Evolutionary conservation across 1,140 invertebrate species (phyloP).

Genomic region (Calosoma granatense): DNA sequence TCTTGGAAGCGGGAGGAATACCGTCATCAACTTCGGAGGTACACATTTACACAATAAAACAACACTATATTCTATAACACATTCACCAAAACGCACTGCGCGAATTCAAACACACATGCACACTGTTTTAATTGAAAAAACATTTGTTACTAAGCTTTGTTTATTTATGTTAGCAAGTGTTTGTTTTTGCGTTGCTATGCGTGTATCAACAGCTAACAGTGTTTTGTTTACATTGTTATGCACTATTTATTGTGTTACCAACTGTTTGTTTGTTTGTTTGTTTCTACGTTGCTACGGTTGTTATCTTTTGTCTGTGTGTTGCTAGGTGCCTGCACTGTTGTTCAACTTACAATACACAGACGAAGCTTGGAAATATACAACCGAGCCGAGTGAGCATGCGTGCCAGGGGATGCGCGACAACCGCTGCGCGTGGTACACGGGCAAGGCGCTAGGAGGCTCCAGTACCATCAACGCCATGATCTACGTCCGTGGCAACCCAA

Average conservation of each 20-base stretch:
- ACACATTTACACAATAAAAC: not conserved
- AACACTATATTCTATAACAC: not conserved
- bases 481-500: constrained; percentile 68
- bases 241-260: not conserved
- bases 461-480: constrained; percentile 80
- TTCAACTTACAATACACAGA: constrained; percentile 37
- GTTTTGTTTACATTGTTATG: not conserved
- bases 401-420: constrained; percentile 41
- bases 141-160: not conserved
- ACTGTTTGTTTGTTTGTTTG: too few relatives aligned
- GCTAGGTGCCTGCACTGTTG: constrained; percentile 40
- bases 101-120: not conserved
- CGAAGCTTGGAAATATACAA: constrained; percentile 58
- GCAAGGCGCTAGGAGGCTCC: constrained; percentile 59
- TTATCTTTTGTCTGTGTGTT: constrained; percentile 21
- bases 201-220: too few relatives aligned
- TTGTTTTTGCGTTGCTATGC: not conserved
- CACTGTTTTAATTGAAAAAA: not conserved
- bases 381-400: constrained; percentile 43
- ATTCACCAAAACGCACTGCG: not conserved
- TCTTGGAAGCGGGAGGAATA: constrained; percentile 51
- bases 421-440: constrained; percentile 52
- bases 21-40: constrained; percentile 40
- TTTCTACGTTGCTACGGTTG: constrained; percentile 15
- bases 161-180: not conserved